phyloP scores from a whole-genome alignment of 2,888 invertebrate species.

The Aspidiotus rigidus region DNA sequence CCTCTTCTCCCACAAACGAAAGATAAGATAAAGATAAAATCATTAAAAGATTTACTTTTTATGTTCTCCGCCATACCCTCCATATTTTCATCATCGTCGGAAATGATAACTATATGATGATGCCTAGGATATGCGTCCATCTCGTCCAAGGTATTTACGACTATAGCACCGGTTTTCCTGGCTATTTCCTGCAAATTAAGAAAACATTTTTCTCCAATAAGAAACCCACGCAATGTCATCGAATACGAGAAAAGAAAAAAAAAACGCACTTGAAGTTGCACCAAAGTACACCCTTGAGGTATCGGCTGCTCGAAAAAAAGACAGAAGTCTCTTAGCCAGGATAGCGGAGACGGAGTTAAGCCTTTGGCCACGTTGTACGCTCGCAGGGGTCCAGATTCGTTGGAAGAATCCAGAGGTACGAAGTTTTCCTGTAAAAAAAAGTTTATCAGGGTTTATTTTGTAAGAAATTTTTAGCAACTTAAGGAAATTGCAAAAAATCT shows the following conservation, averaged over 20 bases:
- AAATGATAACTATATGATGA: constrained; percentile 24
- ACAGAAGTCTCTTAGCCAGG: constrained; percentile 26
- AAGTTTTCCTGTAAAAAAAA: constrained; percentile 19
- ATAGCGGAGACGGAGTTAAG: constrained; percentile 21
- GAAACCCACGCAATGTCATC: neutral
- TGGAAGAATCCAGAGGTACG: constrained; percentile 27
- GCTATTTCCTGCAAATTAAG: constrained; percentile 5
- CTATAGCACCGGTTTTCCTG: constrained; percentile 17
- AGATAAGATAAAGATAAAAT: no score
- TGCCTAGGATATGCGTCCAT: constrained; percentile 16
- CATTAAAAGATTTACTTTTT: neutral
- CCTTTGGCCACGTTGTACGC: constrained; percentile 8
- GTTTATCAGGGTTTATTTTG: neutral
- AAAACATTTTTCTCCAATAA: neutral
- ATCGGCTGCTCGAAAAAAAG: constrained; percentile 22
- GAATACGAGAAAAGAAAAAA: neutral
- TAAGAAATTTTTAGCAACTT: neutral
- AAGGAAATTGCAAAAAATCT: neutral
- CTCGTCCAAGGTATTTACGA: constrained; percentile 9
- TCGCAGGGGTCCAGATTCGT: constrained; percentile 26
- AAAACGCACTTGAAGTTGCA: constrained; percentile 20
- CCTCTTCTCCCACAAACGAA: no score
- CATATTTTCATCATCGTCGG: constrained; percentile 18
- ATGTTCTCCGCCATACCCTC: neutral
- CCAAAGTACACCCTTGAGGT: constrained; percentile 18